Percentiles rank a stretch among this genome's conserved stretches.
phyloP scores from a whole-genome alignment of 2,797 vertebrate species.

The Streptopelia turtur region DNA sequence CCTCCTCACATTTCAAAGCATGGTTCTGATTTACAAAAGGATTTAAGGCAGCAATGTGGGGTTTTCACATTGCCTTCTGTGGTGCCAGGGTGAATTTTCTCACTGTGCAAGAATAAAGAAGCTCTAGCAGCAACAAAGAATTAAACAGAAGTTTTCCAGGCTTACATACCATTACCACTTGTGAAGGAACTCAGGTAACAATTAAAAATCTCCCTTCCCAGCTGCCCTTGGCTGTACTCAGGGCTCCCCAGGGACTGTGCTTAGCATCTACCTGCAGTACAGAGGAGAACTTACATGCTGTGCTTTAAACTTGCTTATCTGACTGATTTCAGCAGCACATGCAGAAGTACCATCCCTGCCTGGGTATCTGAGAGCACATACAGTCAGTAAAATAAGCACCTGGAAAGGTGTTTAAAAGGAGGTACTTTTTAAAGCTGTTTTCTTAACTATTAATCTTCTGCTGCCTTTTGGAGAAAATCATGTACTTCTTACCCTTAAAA shows the following conservation, averaged over 20 bases:
- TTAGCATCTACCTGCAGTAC: accelerated
- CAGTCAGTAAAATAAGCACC: neutral
- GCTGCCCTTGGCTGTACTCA: neutral
- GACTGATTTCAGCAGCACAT: neutral
- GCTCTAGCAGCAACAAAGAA: neutral
- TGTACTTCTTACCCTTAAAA: neutral
- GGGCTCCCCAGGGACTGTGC: neutral
- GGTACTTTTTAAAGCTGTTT: neutral
- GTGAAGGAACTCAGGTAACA: neutral
- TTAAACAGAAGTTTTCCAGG: neutral
- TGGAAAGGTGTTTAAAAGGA: neutral
- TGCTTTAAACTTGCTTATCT: neutral
- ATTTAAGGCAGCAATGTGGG: neutral
- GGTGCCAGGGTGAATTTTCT: neutral
- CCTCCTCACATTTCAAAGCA: neutral
- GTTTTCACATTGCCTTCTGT: neutral
- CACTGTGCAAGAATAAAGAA: accelerated
- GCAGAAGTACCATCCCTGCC: neutral
- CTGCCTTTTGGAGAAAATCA: neutral
- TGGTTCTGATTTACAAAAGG: neutral
- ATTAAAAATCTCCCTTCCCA: neutral
- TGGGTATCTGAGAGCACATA: accelerated
- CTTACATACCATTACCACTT: neutral
- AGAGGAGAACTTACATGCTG: accelerated
- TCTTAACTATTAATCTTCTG: neutral